Evolutionary conservation across 2,113 vertebrate species (phyloP).

Genomic region (Mystacornis crossleyi): DNA sequence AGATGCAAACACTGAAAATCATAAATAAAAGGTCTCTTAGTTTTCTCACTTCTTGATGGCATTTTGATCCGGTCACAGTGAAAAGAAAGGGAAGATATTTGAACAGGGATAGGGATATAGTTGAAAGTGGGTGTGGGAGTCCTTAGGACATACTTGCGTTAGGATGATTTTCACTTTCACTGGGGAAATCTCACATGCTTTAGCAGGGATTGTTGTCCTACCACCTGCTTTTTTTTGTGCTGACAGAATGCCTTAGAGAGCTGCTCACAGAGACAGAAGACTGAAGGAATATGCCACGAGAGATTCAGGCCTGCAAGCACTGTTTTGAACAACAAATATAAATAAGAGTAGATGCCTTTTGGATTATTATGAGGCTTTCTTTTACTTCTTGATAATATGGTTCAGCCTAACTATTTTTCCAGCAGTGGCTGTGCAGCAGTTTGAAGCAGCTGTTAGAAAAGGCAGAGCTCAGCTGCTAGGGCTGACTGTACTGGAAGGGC

Average conservation of each 20-base stretch:
- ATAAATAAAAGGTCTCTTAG: not conserved
- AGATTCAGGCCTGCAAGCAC: not conserved
- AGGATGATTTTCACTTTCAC: not conserved
- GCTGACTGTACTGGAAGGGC: not conserved
- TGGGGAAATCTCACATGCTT: not conserved
- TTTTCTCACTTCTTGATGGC: not conserved
- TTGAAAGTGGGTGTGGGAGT: not conserved
- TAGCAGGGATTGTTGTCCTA: not conserved
- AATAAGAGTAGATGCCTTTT: not conserved
- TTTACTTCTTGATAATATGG: not conserved
- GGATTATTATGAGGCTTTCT: not conserved
- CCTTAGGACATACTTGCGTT: not conserved
- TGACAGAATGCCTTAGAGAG: not conserved
- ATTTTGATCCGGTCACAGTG: not conserved
- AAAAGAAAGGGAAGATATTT: not conserved
- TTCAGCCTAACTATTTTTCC: not conserved
- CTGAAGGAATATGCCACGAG: not conserved
- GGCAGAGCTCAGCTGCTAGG: not conserved
- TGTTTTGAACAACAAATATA: not conserved
- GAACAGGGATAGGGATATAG: not conserved
- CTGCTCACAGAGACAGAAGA: not conserved
- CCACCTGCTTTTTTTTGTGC: not conserved
- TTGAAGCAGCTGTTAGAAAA: not conserved
- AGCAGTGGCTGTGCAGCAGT: not conserved
- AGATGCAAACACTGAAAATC: not conserved